Base-by-base conservation (phyloP, 2,888 invertebrate species). In the Epicampocera succincta region DNA sequence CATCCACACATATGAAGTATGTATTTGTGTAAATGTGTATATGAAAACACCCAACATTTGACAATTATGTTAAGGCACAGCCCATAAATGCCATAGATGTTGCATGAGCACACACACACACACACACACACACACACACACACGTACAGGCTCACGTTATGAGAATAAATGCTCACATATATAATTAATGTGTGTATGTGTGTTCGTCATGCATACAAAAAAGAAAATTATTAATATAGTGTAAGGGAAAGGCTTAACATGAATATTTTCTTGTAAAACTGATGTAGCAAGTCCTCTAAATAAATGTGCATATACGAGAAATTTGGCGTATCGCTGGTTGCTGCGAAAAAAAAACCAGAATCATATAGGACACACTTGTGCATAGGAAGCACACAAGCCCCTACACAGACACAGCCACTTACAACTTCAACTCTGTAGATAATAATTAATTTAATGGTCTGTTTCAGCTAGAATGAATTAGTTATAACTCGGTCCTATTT, bases 251-350 rank as follows among this genome's bases (percentile, higher is more conserved):
- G 61, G 29, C 66, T 81, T 73, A 72, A 68, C 61, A 63, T 73
- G 81, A 58, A 73, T 60, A 77, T 77, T 66, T 72, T 66, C 72
- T 69, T 72, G 58, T 76, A 42, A 76, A 74, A 69, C 54, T 76
- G 40, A 25, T 66, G 56, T 61, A 46, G 76, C 69, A 69, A 69
- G 61, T 76, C 76, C 76, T 76, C 25, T 46, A 54, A 69, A 61
- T 54, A 69, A 69, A 40, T 52, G 50, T 44, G 44, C 33, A 33
- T 38, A 42, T 56, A n/a, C n/a, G n/a, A n/a, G n/a, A n/a, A 66
- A 68, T 77, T 40, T 65, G 65, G 48, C 65, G 58, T 48, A 71
- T 54, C 40, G 42, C 56, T 71, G 48, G 63, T 40, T 52, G 44
- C 17, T 44, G 3, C 4, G 44, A 52, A 76, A 66, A 52, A 56